Percentiles rank a stretch among this genome's conserved stretches.
phyloP scores from a whole-genome alignment of 2,888 invertebrate species.

The Stenurella melanura region DNA sequence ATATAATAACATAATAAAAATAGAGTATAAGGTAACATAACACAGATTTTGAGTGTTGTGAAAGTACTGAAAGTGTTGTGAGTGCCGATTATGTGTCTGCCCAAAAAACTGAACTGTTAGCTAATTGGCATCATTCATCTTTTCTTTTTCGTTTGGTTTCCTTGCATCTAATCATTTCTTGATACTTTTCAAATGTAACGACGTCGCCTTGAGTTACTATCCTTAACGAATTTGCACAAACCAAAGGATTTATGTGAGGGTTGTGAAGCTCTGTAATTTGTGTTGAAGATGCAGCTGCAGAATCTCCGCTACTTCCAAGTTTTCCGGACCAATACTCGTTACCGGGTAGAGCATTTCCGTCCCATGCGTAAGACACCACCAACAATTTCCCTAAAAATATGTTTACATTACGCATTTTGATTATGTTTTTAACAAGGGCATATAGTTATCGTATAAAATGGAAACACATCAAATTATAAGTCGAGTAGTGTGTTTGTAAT shows the following conservation, averaged over 20 bases:
- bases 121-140: background rate
- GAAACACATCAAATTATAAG: too few relatives aligned
- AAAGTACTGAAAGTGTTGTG: too few relatives aligned
- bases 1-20: too few relatives aligned
- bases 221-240: conserved; percentile 73
- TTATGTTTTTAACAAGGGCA: too few relatives aligned
- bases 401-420: background rate
- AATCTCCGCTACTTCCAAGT: conserved; percentile 76
- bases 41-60: too few relatives aligned
- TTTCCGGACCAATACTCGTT: conserved; percentile 83
- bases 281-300: conserved; percentile 79
- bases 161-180: conserved; percentile 34
- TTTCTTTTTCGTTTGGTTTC: background rate
- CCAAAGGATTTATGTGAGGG: conserved; percentile 76
- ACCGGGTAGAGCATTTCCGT: conserved; percentile 83
- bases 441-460: too few relatives aligned
- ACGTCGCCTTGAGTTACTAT: conserved; percentile 41
- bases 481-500: too few relatives aligned
- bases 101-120: too few relatives aligned
- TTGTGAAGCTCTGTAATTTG: conserved; percentile 80
- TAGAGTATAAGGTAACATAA: too few relatives aligned
- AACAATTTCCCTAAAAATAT: conserved; percentile 71
- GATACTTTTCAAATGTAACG: conserved; percentile 42
- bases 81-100: too few relatives aligned
- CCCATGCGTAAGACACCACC: conserved; percentile 83